phyloP scores from a whole-genome alignment of 2,888 invertebrate genomes.

The Synergus itoensis region DNA sequence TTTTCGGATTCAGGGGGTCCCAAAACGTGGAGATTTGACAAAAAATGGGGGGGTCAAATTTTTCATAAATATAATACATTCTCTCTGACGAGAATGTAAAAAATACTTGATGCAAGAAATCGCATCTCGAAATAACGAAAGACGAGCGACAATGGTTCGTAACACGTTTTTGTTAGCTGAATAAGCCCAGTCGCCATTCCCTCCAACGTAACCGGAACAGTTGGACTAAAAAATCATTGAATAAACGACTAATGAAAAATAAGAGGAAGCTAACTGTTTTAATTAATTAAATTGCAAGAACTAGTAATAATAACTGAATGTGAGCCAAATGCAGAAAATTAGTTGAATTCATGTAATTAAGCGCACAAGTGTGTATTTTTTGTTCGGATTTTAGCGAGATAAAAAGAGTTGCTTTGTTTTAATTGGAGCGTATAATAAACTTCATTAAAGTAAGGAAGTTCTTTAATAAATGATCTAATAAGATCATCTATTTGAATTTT shows the following conservation, averaged over 20 bases:
- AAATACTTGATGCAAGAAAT: background rate
- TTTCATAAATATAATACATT: too few species aligned
- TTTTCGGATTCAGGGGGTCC: too few species aligned
- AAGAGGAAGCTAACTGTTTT: background rate
- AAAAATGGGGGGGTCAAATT: too few species aligned
- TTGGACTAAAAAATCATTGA: background rate
- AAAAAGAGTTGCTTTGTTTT: conserved; percentile 21
- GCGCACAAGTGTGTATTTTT: background rate
- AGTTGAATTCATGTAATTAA: background rate
- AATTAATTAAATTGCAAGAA: too few species aligned
- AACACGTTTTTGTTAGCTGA: conserved; percentile 1
- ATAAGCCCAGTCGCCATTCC: background rate
- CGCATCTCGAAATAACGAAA: background rate
- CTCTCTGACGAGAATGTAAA: too few species aligned
- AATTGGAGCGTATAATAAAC: conserved; percentile 8
- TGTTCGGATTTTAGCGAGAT: background rate
- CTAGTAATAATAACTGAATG: too few species aligned
- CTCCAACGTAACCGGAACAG: background rate
- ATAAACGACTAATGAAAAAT: background rate
- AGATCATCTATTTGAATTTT: background rate
- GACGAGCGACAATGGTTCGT: background rate
- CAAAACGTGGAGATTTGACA: too few species aligned
- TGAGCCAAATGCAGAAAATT: background rate
- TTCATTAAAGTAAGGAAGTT: conserved; percentile 23
- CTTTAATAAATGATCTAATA: background rate